Evolutionary conservation across 2,797 vertebrate genomes (phyloP).

Genomic region (Xenopus petersii): DNA sequence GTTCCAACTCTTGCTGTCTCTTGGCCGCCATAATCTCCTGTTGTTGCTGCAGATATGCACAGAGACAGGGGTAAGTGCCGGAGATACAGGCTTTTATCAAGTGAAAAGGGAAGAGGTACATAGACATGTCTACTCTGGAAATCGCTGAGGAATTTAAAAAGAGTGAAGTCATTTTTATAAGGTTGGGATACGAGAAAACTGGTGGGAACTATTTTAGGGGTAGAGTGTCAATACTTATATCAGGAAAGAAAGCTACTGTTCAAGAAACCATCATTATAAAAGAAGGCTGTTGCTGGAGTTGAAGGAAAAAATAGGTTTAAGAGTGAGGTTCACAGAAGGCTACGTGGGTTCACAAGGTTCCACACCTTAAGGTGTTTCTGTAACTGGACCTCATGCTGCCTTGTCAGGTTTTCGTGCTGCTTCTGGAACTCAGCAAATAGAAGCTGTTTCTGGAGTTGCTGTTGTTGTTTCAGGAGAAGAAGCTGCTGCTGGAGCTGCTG

Average conservation of each 20-base stretch:
- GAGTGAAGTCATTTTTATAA: too few species aligned
- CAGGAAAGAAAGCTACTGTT: too few species aligned
- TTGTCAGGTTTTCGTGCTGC: slow-evolving; percentile 88
- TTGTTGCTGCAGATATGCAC: slow-evolving; percentile 74
- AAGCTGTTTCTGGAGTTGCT: slow-evolving; percentile 93
- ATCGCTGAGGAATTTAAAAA: too few species aligned
- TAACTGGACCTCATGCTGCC: slow-evolving; percentile 91
- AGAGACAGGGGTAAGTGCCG: not conserved
- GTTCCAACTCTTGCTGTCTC: slow-evolving; percentile 88
- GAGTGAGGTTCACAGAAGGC: too few species aligned
- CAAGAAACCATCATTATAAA: too few species aligned
- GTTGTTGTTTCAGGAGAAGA: slow-evolving; percentile 88
- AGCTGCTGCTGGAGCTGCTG: slow-evolving; percentile 93
- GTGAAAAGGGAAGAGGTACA: not conserved
- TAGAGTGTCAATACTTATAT: too few species aligned
- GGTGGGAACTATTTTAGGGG: too few species aligned
- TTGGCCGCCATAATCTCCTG: slow-evolving; percentile 89
- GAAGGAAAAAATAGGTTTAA: too few species aligned
- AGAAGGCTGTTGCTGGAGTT: too few species aligned
- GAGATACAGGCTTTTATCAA: not conserved
- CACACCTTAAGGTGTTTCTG: slow-evolving; percentile 92
- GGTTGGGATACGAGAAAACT: too few species aligned
- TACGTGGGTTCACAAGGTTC: not conserved
- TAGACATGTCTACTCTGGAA: not conserved
- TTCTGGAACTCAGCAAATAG: slow-evolving; percentile 97